Percentiles rank a stretch among this genome's conserved stretches.
Conservation (phyloP, 2,797 vertebrate genomes). For the Steatocranus sp. region DNA sequence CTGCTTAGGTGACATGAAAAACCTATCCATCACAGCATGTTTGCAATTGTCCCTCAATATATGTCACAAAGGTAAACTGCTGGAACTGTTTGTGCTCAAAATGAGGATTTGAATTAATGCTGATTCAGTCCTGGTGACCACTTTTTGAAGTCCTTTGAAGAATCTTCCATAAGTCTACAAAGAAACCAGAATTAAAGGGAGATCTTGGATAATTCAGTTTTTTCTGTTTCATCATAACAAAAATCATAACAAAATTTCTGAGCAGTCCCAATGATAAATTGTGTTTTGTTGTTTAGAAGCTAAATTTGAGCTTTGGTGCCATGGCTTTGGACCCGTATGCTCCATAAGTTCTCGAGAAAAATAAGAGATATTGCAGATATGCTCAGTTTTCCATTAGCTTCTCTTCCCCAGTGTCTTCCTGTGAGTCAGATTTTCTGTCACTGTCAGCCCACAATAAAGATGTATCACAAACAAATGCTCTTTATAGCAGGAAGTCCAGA, state of each 20-base stretch:
- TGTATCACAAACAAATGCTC: background rate
- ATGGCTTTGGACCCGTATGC: background rate
- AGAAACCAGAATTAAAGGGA: slow-evolving; percentile 9
- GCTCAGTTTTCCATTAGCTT: background rate
- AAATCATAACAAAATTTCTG: no score
- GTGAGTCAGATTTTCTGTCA: background rate
- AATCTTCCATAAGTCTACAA: background rate
- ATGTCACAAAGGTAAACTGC: slow-evolving; percentile 4
- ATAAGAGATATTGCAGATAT: background rate
- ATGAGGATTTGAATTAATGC: slow-evolving; percentile 20
- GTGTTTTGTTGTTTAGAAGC: background rate
- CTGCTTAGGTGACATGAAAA: slow-evolving; percentile 25
- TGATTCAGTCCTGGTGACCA: slow-evolving; percentile 9
- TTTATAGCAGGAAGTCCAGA: background rate
- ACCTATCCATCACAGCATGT: slow-evolving; percentile 41
- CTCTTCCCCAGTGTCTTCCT: background rate
- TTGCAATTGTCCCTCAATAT: slow-evolving; percentile 35
- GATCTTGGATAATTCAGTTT: no score
- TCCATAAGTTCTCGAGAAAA: background rate
- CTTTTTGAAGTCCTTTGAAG: slow-evolving; percentile 40
- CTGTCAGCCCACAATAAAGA: background rate
- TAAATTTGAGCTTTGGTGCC: background rate
- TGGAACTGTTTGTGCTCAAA: slow-evolving; percentile 41
- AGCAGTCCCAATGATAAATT: background rate
- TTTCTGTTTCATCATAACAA: no score